Evolutionary conservation across 2,888 invertebrate genomes (phyloP).

Genomic region (Eurois occulta): DNA sequence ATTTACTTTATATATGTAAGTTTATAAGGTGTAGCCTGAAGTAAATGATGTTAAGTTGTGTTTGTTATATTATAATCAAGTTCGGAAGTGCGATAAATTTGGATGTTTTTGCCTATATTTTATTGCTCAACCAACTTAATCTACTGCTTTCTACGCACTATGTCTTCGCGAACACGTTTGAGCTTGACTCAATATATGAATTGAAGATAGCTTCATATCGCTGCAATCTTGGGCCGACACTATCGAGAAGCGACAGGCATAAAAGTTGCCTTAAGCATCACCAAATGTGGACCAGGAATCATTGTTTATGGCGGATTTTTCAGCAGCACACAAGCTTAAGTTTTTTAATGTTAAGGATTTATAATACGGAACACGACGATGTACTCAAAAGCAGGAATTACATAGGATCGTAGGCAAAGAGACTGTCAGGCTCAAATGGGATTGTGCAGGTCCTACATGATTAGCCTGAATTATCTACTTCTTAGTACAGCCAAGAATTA

Average conservation of each 20-base stretch:
- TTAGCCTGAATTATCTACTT: not conserved
- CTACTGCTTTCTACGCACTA: slow-evolving; percentile 37
- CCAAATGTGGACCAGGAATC: slow-evolving; percentile 26
- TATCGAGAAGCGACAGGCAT: slow-evolving; percentile 47
- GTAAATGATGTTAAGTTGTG: too few relatives aligned
- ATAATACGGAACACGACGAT: not conserved
- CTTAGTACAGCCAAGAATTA: not conserved
- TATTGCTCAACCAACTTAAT: not conserved
- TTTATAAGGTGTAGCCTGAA: too few relatives aligned
- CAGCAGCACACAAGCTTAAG: not conserved
- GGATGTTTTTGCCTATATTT: too few relatives aligned
- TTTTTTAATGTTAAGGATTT: not conserved
- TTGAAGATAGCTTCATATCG: slow-evolving; percentile 66
- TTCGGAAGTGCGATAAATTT: too few relatives aligned
- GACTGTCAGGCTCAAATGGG: not conserved
- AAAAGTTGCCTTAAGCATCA: slow-evolving; percentile 38
- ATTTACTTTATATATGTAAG: too few relatives aligned
- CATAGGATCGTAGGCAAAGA: not conserved
- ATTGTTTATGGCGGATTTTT: slow-evolving; percentile 24
- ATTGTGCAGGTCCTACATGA: not conserved
- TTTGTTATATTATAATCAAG: too few relatives aligned
- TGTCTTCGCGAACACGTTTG: slow-evolving; percentile 57
- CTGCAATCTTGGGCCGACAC: slow-evolving; percentile 60
- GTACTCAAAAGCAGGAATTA: not conserved
- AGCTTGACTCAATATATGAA: slow-evolving; percentile 55